A percentile compares a stretch with the other conserved stretches of the same genome.
These are phyloP conservation scores for Venusia cambrica DNA, from an alignment of 2,888 invertebrate genomes.

Conservation along the genomic window DNA sequence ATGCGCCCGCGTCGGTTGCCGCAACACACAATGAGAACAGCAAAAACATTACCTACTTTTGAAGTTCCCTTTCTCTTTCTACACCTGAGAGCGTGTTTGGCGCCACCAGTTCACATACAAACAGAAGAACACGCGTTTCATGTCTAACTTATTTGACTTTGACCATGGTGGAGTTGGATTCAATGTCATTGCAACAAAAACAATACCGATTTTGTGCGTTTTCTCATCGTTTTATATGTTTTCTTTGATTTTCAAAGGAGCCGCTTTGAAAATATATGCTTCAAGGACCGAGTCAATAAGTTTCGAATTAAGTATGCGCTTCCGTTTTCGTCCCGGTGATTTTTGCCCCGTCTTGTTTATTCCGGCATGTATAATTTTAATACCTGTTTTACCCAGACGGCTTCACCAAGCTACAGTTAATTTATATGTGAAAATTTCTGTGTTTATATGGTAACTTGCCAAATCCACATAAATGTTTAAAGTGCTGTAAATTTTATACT, in stretches of 20 bases:
- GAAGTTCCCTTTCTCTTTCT: slow-evolving; percentile 80
- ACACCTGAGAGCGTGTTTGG: slow-evolving; percentile 64
- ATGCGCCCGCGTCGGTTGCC: slow-evolving; percentile 59
- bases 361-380: too few species aligned
- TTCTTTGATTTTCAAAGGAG: slow-evolving; percentile 3
- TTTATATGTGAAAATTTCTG: slow-evolving; percentile 39
- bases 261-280: slow-evolving; percentile 12
- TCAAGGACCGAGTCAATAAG: slow-evolving; percentile 15
- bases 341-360: too few species aligned
- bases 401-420: too few species aligned
- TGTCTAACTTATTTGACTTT: slow-evolving; percentile 42
- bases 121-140: slow-evolving; percentile 43
- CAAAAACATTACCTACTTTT: slow-evolving; percentile 81
- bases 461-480: slow-evolving; percentile 68
- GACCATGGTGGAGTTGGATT: slow-evolving; percentile 44
- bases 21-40: slow-evolving; percentile 58
- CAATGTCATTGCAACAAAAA: slow-evolving; percentile 38
- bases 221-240: slow-evolving; percentile 13
- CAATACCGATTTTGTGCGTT: slow-evolving; percentile 19
- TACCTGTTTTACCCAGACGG: too few species aligned
- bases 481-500: slow-evolving; percentile 59
- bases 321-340: too few species aligned
- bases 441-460: slow-evolving; percentile 60
- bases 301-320: slow-evolving; percentile 26
- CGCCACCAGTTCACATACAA: slow-evolving; percentile 57